Evolutionary conservation across 2,797 vertebrate species (phyloP).

Genomic region (Spinus pinus): DNA sequence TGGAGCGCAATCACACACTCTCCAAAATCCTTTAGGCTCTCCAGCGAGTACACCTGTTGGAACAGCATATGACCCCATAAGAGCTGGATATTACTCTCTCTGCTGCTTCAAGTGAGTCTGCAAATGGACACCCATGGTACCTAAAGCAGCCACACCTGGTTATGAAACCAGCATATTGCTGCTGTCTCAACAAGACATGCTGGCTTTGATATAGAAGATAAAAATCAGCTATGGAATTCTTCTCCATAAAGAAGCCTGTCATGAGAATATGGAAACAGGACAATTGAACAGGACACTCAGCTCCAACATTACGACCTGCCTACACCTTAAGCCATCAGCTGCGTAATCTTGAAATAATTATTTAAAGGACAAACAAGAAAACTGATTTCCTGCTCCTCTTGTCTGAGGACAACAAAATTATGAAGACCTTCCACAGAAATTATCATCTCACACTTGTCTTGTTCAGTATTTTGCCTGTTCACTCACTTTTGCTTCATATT

Average conservation of each 20-base stretch:
- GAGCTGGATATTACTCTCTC: not conserved
- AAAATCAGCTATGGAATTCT: not conserved
- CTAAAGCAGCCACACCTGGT: not conserved
- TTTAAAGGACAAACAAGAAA: not conserved
- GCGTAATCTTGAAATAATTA: not conserved
- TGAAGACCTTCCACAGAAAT: not conserved
- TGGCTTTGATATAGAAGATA: not conserved
- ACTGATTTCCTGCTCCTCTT: not conserved
- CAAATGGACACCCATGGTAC: not conserved
- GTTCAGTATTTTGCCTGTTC: not conserved
- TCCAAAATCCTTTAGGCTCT: constrained; percentile 92
- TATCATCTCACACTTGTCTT: not conserved
- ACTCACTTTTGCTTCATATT: constrained; percentile 84
- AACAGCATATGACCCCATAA: not conserved
- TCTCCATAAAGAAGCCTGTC: not conserved
- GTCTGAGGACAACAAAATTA: not conserved
- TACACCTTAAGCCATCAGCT: not conserved
- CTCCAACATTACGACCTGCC: not conserved
- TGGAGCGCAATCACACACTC: constrained; percentile 93
- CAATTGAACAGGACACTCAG: not conserved
- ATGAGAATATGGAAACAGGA: not conserved
- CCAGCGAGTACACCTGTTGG: constrained; percentile 82
- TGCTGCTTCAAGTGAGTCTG: not conserved
- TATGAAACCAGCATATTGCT: not conserved
- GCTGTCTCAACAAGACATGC: not conserved